Evolutionary conservation across 2,113 vertebrate genomes (phyloP), one percentile per base, ranked within the genome.

Genomic region (Grantiella picta): DNA sequence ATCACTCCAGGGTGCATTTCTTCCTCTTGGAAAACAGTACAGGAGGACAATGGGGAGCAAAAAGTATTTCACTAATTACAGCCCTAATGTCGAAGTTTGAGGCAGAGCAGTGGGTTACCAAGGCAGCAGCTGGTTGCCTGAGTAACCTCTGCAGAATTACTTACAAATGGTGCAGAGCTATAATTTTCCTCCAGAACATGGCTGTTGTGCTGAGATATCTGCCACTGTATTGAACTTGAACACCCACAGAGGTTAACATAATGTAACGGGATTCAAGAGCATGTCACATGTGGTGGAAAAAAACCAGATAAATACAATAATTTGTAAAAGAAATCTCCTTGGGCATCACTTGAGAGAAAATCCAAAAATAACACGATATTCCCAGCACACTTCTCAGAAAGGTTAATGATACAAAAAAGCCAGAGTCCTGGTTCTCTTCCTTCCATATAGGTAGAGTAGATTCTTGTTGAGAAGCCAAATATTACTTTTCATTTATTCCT

Each of bases 31-130:
- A 90, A 92, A 95, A 92, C 84, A 95, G 85, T 65, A 28, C 13
- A 21, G 53, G 44, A 94, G 61, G 61, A 94, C 93, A 96, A 94
- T 2, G 4, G 65, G 81, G 84, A 96, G 69, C 61, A 96, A 42
- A 79, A 92, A 92, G 72, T 91, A 90, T 76, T 96, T 92, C 54
- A 95, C 53, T 92, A 95, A 96, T 95, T 91, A 94, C 73, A 96
- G 79, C 40, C 45, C 84, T 91, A 68, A 71, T 89, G 86, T 49
- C 21, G 61, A 89, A 96, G 89, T 92, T 60, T 21, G 44, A 97
- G 84, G 69, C 89, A 72, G 69, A 94, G 82, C 81, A 91, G 63
- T 1, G 3, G 50, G 94, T 97, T 95, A 73, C 96, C 89, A 96
- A 85, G 89, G 91, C 61, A 95, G 89, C 70, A 5, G 78, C 87